Percentiles rank a stretch among this genome's conserved stretches.
These are phyloP conservation scores for Heliconius erato DNA, from an alignment of 2,888 invertebrate genomes.

Conservation along the genomic window DNA sequence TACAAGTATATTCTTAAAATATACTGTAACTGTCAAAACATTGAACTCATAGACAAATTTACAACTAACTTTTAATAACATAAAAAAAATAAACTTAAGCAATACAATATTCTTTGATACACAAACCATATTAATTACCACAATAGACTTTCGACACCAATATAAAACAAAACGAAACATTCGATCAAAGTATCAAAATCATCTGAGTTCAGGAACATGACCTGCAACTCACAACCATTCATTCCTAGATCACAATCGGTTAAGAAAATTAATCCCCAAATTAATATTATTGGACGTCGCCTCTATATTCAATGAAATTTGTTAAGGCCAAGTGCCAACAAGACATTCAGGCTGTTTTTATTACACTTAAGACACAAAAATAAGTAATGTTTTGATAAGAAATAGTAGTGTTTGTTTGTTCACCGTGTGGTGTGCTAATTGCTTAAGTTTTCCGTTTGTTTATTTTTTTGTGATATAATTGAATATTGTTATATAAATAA, in stretches of 20 bases:
- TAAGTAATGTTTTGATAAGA: conserved; percentile 24
- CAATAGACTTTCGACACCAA: background rate
- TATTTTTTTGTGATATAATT: conserved; percentile 5
- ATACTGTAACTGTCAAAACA: too few species aligned
- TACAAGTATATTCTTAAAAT: too few species aligned
- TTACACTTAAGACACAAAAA: conserved; percentile 28
- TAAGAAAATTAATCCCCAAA: conserved; percentile 69
- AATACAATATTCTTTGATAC: background rate
- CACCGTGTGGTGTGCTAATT: conserved; percentile 13
- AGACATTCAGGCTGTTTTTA: conserved; percentile 14
- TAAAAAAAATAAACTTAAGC: too few species aligned
- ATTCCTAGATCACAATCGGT: conserved; percentile 61
- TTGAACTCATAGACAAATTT: too few species aligned
- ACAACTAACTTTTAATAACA: too few species aligned
- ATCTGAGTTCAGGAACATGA: conserved; percentile 37
- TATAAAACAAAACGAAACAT: background rate
- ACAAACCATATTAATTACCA: background rate
- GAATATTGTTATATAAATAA: conserved; percentile 2
- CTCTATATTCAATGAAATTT: conserved; percentile 45
- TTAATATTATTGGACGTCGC: conserved; percentile 65
- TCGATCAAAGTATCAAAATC: conserved; percentile 32
- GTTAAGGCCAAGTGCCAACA: conserved; percentile 45
- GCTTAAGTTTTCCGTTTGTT: conserved; percentile 11
- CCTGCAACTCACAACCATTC: conserved; percentile 37
- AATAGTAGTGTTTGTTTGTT: conserved; percentile 10